Conservation (phyloP, 1,140 invertebrate genomes). For the Drosophila sturtevanti region DNA sequence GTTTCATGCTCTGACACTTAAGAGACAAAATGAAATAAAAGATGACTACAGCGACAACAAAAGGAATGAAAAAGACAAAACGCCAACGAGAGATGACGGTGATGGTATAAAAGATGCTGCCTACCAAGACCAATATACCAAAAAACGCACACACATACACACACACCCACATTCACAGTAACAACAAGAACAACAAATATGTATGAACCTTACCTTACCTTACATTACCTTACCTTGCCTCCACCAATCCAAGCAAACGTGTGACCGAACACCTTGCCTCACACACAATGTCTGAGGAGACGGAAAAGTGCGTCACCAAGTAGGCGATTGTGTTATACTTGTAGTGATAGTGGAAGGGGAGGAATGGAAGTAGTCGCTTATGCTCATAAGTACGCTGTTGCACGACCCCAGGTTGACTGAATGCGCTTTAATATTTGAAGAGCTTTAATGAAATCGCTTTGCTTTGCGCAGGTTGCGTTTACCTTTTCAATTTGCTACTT, state of each 20-base stretch:
- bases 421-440: slow-evolving; percentile 75
- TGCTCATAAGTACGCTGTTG: slow-evolving; percentile 19
- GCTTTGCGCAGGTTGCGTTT: slow-evolving; percentile 46
- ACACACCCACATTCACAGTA: slow-evolving; percentile 15
- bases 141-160: not conserved
- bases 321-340: not conserved
- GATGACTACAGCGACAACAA: slow-evolving; percentile 60
- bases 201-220: not conserved
- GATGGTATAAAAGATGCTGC: slow-evolving; percentile 44
- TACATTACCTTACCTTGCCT: too few relatives aligned
- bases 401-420: slow-evolving; percentile 41
- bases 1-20: slow-evolving; percentile 74
- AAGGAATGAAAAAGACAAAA: slow-evolving; percentile 48
- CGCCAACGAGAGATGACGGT: slow-evolving; percentile 29
- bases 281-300: not conserved
- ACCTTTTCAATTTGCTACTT: slow-evolving; percentile 65
- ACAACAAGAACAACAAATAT: slow-evolving; percentile 20
- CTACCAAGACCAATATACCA: slow-evolving; percentile 5
- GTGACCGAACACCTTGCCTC: not conserved
- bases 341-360: not conserved
- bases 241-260: not conserved
- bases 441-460: slow-evolving; percentile 76
- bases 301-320: not conserved
- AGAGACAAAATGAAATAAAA: slow-evolving; percentile 74
- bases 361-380: not conserved